Evolutionary conservation across 2,888 invertebrate species (phyloP).

Genomic region (Calameuta filiformis): DNA sequence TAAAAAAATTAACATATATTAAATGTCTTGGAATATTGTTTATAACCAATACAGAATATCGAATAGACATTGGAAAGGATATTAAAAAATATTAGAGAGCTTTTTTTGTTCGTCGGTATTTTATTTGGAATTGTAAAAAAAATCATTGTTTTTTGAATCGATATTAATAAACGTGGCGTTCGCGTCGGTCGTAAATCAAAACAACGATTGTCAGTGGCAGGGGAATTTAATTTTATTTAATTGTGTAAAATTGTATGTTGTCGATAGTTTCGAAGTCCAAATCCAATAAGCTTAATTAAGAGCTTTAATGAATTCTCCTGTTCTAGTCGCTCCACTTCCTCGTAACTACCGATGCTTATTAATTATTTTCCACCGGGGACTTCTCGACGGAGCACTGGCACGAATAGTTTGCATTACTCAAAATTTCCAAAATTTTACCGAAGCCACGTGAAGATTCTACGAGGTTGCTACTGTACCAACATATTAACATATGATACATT

Average conservation of each 20-base stretch:
- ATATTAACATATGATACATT: not conserved
- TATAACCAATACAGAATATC: too few species aligned
- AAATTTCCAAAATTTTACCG: not conserved
- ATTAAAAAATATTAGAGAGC: not conserved
- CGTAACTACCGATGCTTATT: constrained; percentile 16
- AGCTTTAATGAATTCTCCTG: constrained; percentile 30
- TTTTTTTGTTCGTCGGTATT: too few species aligned
- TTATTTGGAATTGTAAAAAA: not conserved
- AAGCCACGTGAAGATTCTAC: not conserved
- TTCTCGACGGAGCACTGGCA: not conserved
- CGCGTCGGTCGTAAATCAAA: not conserved
- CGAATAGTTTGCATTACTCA: not conserved
- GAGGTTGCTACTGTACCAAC: not conserved
- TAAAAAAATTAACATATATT: too few species aligned
- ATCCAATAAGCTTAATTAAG: constrained; percentile 37
- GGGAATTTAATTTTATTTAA: constrained; percentile 12
- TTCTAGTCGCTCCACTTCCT: not conserved
- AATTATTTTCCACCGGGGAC: constrained; percentile 12
- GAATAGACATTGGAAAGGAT: not conserved
- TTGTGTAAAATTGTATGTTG: constrained; percentile 22
- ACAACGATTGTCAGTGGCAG: not conserved
- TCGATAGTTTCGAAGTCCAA: constrained; percentile 28
- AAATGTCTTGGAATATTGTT: too few species aligned
- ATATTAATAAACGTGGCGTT: not conserved
- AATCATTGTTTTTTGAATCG: not conserved